Evolutionary conservation across 2,888 invertebrate species (phyloP), one percentile per base, ranked within the genome.

Genomic region (Chydorus sphaericus): DNA sequence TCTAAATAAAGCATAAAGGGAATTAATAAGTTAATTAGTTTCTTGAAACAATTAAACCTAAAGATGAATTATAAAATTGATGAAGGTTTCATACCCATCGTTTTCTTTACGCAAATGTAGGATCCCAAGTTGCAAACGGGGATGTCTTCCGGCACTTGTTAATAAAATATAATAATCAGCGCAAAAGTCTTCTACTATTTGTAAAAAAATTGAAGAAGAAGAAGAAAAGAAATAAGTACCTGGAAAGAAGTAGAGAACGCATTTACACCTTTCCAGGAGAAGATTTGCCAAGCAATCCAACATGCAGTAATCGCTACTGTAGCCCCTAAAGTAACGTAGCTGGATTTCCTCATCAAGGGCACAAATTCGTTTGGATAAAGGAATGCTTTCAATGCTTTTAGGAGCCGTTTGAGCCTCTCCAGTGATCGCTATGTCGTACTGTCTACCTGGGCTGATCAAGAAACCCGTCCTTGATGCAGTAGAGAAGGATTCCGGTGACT

Each of bases 241-340:
- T 29, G 50, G 30, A 11, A 28, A 57, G 29, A 55, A 57, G 30
- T 49, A 57, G 18, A 55, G 57, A n/a, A 57, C 48, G 39, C 57
- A 57, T 6, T 44, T 36, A 49, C 57, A 57, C 30, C 33, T 48
- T 11, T 33, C 33, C 16, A 57, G 26, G n/a, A 55, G 38, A n/a
- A 28, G 37, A 11, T 31, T 49, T 6, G 49, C 38, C 16, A 54
- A 50, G 36, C 57, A 57, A 18, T 57, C 57, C n/a, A n/a, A n/a
- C n/a, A n/a, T n/a, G n/a, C n/a, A n/a, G 28, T 57, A 37, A 23
- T 31, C 23, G 18, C 48, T 28, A 3, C 44, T 44, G 14, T 57
- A 57, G 30, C 49, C 54, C 18, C 55, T 38, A 29, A 57, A 57
- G 26, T 51, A 54, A 8, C 39, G 48, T 1, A 57, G 29, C 20